phyloP scores from a whole-genome alignment of 2,113 vertebrate species.

The Hepsetus odoe region DNA sequence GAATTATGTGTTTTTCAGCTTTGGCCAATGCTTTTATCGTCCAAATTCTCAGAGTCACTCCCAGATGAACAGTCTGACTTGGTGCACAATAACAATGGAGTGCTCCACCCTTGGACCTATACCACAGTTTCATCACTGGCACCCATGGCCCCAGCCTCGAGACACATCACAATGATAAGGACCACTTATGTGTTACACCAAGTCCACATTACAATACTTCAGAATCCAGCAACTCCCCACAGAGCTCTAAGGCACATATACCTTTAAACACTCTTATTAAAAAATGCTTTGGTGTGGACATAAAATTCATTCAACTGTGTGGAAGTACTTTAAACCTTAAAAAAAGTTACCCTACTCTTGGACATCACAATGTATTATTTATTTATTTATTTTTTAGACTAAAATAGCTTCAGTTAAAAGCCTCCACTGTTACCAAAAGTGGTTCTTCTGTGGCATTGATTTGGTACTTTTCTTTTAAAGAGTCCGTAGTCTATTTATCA shows the following conservation, averaged over 20 bases:
- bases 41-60: background rate
- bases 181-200: slow-evolving; percentile 17
- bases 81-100: slow-evolving; percentile 5
- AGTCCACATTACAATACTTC: slow-evolving; percentile 4
- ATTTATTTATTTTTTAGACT: too few relatives aligned
- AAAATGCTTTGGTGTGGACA: background rate
- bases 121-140: slow-evolving; percentile 41
- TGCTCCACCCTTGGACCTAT: slow-evolving; percentile 28
- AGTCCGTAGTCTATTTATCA: background rate
- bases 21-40: slow-evolving; percentile 26
- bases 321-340: background rate
- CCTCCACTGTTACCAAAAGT: background rate
- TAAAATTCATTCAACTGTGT: background rate
- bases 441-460: too few relatives aligned
- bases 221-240: background rate
- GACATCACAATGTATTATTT: too few relatives aligned
- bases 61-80: slow-evolving; percentile 33
- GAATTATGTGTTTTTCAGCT: slow-evolving; percentile 38
- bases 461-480: too few relatives aligned
- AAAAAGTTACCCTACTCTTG: too few relatives aligned
- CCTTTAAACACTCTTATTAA: background rate
- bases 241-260: background rate
- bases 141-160: slow-evolving; percentile 53
- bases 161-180: slow-evolving; percentile 6
- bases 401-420: too few relatives aligned